A percentile compares a stretch with the other conserved stretches of the same genome.
Evolutionary conservation across 2,797 vertebrate species (phyloP).

Genomic region (Phyllotis vaccarum): DNA sequence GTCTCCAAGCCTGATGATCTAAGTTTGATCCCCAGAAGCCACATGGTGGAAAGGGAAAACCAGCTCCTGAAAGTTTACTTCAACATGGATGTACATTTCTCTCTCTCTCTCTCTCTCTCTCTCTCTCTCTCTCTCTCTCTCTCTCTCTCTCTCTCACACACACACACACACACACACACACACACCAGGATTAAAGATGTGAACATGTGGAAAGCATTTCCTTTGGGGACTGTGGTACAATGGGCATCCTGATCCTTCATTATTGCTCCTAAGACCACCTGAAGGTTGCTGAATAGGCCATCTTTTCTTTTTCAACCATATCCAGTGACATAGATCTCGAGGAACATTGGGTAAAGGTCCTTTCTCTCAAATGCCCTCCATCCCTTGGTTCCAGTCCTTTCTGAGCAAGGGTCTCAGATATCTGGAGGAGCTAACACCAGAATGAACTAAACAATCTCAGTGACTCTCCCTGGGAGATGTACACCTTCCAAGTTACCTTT

Average conservation of each 20-base stretch:
- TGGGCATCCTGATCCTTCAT: background rate
- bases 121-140: too few species aligned
- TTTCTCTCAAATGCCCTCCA: background rate
- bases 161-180: background rate
- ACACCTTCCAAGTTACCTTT: constrained; percentile 56
- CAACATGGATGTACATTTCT: background rate
- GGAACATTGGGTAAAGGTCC: background rate
- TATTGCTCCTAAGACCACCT: background rate
- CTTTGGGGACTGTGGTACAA: background rate
- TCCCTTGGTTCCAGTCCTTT: background rate
- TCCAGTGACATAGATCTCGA: background rate
- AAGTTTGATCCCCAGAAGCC: background rate
- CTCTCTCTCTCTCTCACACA: background rate
- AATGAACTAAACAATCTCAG: constrained; percentile 57
- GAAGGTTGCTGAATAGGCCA: background rate
- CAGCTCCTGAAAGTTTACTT: background rate
- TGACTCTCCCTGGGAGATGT: background rate
- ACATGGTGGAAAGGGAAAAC: background rate
- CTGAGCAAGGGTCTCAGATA: background rate
- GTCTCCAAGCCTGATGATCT: background rate
- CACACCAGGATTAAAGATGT: background rate
- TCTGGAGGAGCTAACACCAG: constrained; percentile 51
- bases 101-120: too few species aligned
- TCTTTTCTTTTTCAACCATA: background rate
- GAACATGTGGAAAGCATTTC: background rate